Evolutionary conservation across 30 jellyfish, hydroid and myxozoan genomes (phyloP), one percentile per base, ranked within the genome.

Genomic region (Cassiopea xamachana): DNA sequence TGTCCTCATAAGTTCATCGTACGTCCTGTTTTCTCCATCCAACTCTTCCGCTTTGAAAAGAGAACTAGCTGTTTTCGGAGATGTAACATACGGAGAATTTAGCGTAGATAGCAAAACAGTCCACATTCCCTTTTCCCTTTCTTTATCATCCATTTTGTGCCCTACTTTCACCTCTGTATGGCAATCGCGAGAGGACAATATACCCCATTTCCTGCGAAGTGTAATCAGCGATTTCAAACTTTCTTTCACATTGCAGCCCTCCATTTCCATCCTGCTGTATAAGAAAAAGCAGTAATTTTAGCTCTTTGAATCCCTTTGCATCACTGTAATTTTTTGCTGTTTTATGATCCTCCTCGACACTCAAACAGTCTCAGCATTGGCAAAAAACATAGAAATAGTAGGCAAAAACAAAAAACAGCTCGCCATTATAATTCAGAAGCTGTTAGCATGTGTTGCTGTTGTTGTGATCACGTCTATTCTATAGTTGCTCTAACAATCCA

Each of bases 51-150:
- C 2, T 84, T 55, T 60, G 8, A 73, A 1, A 27, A 13, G 2
- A 58, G 2, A 2, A 84, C 17, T 1, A 44, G 5, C 46, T n/a
- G 47, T 71, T 44, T 49, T 80, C 1, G 45, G 8, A 19, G 85
- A 70, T 7, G 77, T 47, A 68, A 84, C 86, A 45, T 71, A 84
- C 1, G 92, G 92, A 7, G 92, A 84, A 61, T 60, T 46, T 3
- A 84, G 43, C 19, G 71, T 19, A 49, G 69, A 15, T 16, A 84
- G 82, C 15, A 70, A 71, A 58, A 75, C 60, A 46, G 81, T 73
- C 92, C 92, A 84, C 0, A 84, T 80, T 15, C 9, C 73, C 73
- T 71, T 55, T 15, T 71, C 80, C 7, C 10, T 71, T 15, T 55
- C 12, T 71, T 19, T 71, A 19, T 2, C 1, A 2, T 19, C 16